Conservation (phyloP, 2,888 invertebrate genomes). For the Caradrina kadenii region DNA sequence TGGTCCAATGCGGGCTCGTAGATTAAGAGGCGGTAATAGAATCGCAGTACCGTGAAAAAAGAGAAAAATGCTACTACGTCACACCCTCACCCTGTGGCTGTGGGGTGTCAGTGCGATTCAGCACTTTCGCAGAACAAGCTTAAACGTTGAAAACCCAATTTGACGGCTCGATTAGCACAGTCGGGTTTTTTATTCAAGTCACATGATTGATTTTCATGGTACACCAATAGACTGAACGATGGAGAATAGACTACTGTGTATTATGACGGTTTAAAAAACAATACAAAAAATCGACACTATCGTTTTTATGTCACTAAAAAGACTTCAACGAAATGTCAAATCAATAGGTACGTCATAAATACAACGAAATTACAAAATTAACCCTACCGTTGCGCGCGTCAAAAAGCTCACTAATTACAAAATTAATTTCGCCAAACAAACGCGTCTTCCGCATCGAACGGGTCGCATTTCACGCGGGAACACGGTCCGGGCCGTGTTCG, state of each 20-base stretch:
- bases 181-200: slow-evolving; percentile 67
- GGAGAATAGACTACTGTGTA: not conserved
- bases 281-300: not conserved
- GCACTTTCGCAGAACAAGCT: slow-evolving; percentile 86
- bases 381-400: slow-evolving; percentile 39
- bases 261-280: not conserved
- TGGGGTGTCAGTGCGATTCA: slow-evolving; percentile 83
- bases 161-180: slow-evolving; percentile 87
- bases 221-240: slow-evolving; percentile 26
- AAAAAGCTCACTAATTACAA: slow-evolving; percentile 59
- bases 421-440: slow-evolving; percentile 66
- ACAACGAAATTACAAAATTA: slow-evolving; percentile 28
- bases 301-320: not conserved
- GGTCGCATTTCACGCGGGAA: slow-evolving; percentile 64
- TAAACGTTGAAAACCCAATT: slow-evolving; percentile 88
- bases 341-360: not conserved
- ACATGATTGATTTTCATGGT: slow-evolving; percentile 72
- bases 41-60: slow-evolving; percentile 81
- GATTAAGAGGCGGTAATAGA: slow-evolving; percentile 78
- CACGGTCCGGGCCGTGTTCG: slow-evolving; percentile 61
- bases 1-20: slow-evolving; percentile 70
- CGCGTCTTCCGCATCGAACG: slow-evolving; percentile 60
- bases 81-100: slow-evolving; percentile 72
- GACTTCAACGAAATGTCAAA: slow-evolving; percentile 9
- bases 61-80: slow-evolving; percentile 81